Percentiles rank a stretch among this genome's conserved stretches.
phyloP scores from a whole-genome alignment of 2,888 invertebrate species.

The Rhagonycha lutea region DNA sequence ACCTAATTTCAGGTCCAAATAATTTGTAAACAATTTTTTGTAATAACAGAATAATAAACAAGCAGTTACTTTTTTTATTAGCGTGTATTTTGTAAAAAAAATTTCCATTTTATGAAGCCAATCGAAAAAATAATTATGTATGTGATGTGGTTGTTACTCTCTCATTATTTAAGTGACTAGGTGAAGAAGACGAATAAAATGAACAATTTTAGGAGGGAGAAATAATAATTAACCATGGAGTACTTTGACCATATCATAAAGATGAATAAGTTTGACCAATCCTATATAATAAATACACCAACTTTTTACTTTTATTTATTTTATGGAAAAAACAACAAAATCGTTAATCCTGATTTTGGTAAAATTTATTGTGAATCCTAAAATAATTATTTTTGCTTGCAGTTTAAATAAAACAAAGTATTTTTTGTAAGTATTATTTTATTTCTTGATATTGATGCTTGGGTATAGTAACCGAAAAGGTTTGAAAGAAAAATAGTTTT shows the following conservation, averaged over 20 bases:
- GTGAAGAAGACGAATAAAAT: not conserved
- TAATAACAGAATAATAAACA: not conserved
- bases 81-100: not conserved
- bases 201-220: not conserved
- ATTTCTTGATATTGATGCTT: not conserved
- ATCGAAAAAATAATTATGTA: not conserved
- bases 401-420: not conserved
- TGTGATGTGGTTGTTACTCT: not conserved
- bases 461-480: conserved; percentile 6
- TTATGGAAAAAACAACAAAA: not conserved
- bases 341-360: not conserved
- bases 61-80: not conserved
- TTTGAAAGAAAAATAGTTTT: conserved; percentile 44
- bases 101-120: not conserved
- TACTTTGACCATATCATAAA: not conserved
- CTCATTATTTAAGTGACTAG: not conserved
- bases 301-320: not conserved
- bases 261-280: not conserved
- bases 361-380: not conserved
- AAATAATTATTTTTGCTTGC: not conserved
- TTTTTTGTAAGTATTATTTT: not conserved
- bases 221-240: not conserved
- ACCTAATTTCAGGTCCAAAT: not conserved
- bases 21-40: not conserved
- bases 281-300: not conserved